Evolutionary conservation across 2,888 invertebrate species (phyloP), one percentile per base, ranked within the genome.

Genomic region (Scelioninae gen. 1): DNA sequence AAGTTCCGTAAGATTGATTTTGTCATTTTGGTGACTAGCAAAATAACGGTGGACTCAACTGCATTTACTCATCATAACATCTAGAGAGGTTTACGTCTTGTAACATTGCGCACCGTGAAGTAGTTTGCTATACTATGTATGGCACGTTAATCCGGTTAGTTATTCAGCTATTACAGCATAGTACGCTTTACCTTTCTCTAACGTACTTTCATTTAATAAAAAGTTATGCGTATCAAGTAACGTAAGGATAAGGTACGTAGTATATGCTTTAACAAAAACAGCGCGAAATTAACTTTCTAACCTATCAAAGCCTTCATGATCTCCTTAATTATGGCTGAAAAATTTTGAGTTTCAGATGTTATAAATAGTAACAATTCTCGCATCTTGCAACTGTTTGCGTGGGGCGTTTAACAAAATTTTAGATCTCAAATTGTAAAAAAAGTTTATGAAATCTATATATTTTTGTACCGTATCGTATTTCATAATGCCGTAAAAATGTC

Each of bases 121-220:
- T 74, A 83, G 71, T 75, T 76, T 74, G 79, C 75, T 75, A 78
- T 69, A 74, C 53, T 68, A 72, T 43, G 66, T 82, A 72, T 62
- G 72, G 72, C 77, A 78, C 74, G 74, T 65, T 82, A 83, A 83
- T 78, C 78, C 68, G 40, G 71, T 83, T 79, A 79, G 75, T 75
- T 83, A 71, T 83, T 71, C 63, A 75, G 69, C 66, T 58, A 83
- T 79, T 78, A 75, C 69, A 53, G 65, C 38, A 68, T 43, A 76
- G 75, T 71, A 53, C 51, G 75, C 56, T 71, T 83, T 68, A 63
- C 55, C 69, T 60, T 79, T 58, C 13, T 32, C 53, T 65, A 60
- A 58, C 68, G 77, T 77, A 78, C 74, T 69, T 82, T 68, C 58
- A 38, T 75, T 83, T 79, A 78, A 79, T 79, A 75, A 79, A 78